Conservation (phyloP, 2,113 vertebrate species). For the Pampusana beccarii region DNA sequence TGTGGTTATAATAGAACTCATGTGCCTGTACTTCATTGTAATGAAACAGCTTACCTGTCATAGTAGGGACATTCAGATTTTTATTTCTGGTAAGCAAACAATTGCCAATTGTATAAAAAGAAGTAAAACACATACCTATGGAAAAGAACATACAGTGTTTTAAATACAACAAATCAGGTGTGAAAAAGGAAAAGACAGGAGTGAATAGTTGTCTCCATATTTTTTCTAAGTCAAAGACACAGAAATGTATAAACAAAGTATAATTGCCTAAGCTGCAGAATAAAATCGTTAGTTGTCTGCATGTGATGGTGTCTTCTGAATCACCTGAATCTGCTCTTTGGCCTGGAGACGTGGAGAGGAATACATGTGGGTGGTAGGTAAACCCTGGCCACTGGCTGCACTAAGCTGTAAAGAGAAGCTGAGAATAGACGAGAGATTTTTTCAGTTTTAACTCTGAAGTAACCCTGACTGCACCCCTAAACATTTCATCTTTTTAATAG, state of each 20-base stretch:
- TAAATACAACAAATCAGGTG: background rate
- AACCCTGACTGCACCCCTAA: background rate
- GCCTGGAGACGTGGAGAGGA: background rate
- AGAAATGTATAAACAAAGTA: background rate
- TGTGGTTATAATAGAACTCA: background rate
- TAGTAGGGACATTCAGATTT: background rate
- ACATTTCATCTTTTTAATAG: background rate
- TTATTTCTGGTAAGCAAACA: background rate
- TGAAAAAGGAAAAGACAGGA: background rate
- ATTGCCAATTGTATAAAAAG: background rate
- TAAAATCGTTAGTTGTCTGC: background rate
- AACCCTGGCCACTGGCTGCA: background rate
- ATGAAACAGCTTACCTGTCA: background rate
- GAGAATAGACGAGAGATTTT: background rate
- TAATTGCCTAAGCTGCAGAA: background rate
- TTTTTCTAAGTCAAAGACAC: background rate
- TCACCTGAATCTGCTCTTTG: background rate
- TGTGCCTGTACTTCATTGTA: background rate
- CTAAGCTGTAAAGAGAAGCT: background rate
- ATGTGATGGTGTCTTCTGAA: background rate
- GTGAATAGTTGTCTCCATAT: background rate
- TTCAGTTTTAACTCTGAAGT: background rate
- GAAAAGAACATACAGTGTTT: background rate
- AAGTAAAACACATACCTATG: fast-evolving
- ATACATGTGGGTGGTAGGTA: background rate